phyloP scores from a whole-genome alignment of 2,888 invertebrate genomes.

The Drosophila engyochracea region DNA sequence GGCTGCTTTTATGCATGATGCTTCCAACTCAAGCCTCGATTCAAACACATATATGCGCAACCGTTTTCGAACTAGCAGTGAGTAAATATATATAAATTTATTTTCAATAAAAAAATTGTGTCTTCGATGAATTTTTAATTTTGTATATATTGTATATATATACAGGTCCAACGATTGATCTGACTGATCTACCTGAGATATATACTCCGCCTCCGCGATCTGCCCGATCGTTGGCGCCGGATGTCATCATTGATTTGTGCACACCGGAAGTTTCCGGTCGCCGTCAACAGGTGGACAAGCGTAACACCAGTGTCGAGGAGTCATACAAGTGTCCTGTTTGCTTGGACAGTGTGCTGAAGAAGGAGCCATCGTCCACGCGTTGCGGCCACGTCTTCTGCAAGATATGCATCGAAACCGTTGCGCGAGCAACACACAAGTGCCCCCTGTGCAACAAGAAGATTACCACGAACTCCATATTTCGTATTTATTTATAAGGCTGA shows the following conservation, averaged over 20 bases:
- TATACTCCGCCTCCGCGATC: neutral
- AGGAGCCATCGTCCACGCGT: constrained; percentile 68
- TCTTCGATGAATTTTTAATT: neutral
- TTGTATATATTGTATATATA: too few relatives aligned
- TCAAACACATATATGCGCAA: neutral
- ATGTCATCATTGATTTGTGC: constrained; percentile 51
- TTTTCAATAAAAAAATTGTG: neutral
- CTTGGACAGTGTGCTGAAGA: constrained; percentile 60
- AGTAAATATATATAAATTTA: constrained; percentile 2
- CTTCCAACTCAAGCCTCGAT: neutral
- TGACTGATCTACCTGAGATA: constrained; percentile 34
- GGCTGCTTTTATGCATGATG: neutral
- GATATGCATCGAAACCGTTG: constrained; percentile 58
- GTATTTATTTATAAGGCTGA: constrained; percentile 68
- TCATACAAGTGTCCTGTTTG: constrained; percentile 76
- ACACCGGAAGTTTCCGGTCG: constrained; percentile 14
- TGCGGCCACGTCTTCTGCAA: constrained; percentile 80
- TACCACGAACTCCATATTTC: constrained; percentile 42
- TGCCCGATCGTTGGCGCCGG: constrained; percentile 8
- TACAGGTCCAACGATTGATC: constrained; percentile 4
- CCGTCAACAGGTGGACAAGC: neutral
- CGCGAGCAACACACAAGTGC: constrained; percentile 63
- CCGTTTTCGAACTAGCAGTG: neutral
- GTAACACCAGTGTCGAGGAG: neutral
- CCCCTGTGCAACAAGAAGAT: constrained; percentile 77